Conservation (phyloP, 1,140 invertebrate genomes). For the Philopotamus ludificatus region DNA sequence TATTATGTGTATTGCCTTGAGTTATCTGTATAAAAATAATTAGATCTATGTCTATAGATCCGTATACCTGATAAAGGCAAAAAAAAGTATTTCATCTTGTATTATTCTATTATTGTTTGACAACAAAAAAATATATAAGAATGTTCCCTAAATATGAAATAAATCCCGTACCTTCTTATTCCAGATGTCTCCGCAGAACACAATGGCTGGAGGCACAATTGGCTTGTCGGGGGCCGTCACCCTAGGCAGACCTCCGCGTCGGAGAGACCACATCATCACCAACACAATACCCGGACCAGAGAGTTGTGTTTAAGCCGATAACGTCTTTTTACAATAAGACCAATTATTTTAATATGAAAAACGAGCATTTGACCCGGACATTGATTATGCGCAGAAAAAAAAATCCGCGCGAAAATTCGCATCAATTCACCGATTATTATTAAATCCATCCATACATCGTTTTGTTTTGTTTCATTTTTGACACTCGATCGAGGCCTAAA, state of each 20-base stretch:
- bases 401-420: too few species aligned
- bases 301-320: slow-evolving; percentile 66
- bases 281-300: slow-evolving; percentile 73
- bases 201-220: slow-evolving; percentile 20
- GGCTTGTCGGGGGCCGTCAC: slow-evolving; percentile 35
- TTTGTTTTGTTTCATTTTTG: too few species aligned
- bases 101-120: not conserved
- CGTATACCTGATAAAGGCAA: not conserved
- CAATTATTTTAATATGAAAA: not conserved
- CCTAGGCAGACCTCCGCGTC: slow-evolving; percentile 35
- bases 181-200: slow-evolving; percentile 39
- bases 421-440: too few species aligned
- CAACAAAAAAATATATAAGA: not conserved
- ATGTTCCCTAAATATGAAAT: slow-evolving; percentile 7
- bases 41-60: not conserved
- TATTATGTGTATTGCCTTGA: not conserved
- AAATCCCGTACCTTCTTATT: slow-evolving; percentile 5
- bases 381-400: too few species aligned
- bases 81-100: too few species aligned
- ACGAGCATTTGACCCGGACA: not conserved
- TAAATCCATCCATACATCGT: too few species aligned
- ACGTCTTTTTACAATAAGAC: slow-evolving; percentile 11
- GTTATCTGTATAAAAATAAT: not conserved
- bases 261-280: slow-evolving; percentile 64
- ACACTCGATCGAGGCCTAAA: too few species aligned